Percentiles rank a stretch among this genome's conserved stretches.
These are phyloP conservation scores for Agonopterix alstromeriana DNA, from an alignment of 2,888 invertebrate genomes.

Conservation along the genomic window DNA sequence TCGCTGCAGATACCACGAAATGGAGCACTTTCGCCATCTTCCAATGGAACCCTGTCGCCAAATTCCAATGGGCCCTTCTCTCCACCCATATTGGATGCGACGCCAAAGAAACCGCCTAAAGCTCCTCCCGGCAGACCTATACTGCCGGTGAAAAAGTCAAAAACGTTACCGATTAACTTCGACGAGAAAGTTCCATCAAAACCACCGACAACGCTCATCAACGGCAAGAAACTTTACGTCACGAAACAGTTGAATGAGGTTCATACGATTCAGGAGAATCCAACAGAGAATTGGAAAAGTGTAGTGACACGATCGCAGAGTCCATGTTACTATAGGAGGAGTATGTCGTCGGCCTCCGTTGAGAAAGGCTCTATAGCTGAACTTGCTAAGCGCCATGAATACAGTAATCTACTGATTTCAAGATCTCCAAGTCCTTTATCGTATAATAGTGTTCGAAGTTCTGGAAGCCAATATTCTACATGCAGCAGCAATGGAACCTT, in stretches of 20 bases:
- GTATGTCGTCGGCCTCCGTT: constrained; percentile 52
- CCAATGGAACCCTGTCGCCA: constrained; percentile 36
- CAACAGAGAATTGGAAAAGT: constrained; percentile 34
- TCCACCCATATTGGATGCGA: constrained; percentile 55
- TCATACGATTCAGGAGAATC: constrained; percentile 44
- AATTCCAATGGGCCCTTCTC: constrained; percentile 55
- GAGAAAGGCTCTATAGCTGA: constrained; percentile 71
- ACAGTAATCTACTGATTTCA: constrained; percentile 51
- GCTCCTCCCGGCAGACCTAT: constrained; percentile 51
- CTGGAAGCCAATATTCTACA: constrained; percentile 63
- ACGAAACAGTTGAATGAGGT: constrained; percentile 65
- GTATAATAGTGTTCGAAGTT: constrained; percentile 56
- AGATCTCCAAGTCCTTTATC: constrained; percentile 78
- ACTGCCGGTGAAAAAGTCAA: constrained; percentile 62
- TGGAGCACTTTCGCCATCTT: constrained; percentile 24
- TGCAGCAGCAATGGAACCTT: constrained; percentile 66
- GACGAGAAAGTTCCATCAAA: constrained; percentile 57
- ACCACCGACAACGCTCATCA: constrained; percentile 36
- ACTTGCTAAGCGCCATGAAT: constrained; percentile 59
- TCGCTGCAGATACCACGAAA: constrained; percentile 54
- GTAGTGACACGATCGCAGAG: constrained; percentile 51
- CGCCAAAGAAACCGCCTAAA: constrained; percentile 65
- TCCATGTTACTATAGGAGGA: constrained; percentile 58
- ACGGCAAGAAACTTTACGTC: constrained; percentile 56
- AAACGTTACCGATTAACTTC: constrained; percentile 64